Evolutionary conservation across 2,113 vertebrate genomes (phyloP), one percentile per base, ranked within the genome.

Genomic region (Limnothrissa miodon): DNA sequence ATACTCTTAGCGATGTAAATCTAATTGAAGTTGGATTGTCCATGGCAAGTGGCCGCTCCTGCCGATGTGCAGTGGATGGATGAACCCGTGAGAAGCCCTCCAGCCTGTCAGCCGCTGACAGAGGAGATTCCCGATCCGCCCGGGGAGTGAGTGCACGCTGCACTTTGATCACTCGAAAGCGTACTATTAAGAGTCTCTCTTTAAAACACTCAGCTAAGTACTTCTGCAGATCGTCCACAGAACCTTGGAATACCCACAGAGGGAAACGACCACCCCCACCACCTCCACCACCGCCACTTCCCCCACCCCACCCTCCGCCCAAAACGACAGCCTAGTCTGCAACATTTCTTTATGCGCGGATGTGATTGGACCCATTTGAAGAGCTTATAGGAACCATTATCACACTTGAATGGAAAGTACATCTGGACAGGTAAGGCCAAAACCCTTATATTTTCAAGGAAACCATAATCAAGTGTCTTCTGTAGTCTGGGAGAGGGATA

Each of bases 161-260:
- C 33, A 74, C 66, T 74, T 74, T 74, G 66, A 74, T 74, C 66
- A 74, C 33, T 36, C 25, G 23, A 79, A 82, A 62, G 39, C 48
- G 48, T 70, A 79, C 39, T 79, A 85, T 85, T 82, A 62, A 62
- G 33, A 42, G 66, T 74, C 66, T 74, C 66, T 36, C 19, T 74
- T 36, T 74, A 74, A 74, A 74, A 74, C 36, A 74, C 29, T 36
- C 29, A 36, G 15, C 33, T 66, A 82, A 85, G 84, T 85, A 78
- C 44, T 83, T 85, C 56, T 44, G 45, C 84, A 85, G 84, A 83
- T 74, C 80, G 44, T 80, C 84, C 42, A 48, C 39, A 42, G 70
- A 36, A 46, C 21, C 36, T 39, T 70, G 23, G 74, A 82, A n/a
- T 51, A 45, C 74, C 42, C 44, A 39, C 62, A 70, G 70, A 62